Percentiles rank a stretch among this genome's conserved stretches.
phyloP scores from a whole-genome alignment of 2,888 invertebrate genomes.

The Zonitis immaculata region DNA sequence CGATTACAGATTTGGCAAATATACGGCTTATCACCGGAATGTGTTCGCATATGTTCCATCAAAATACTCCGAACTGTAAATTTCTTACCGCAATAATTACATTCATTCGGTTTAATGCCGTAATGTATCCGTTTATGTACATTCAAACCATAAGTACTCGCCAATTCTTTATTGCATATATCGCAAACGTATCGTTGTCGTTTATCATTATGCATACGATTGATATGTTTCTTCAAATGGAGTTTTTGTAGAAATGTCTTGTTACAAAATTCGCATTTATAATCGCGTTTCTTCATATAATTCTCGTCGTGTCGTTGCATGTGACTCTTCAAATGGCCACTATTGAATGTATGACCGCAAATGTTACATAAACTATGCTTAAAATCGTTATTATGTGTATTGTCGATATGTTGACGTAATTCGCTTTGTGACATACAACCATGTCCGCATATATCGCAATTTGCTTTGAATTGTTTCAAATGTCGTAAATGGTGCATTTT shows the following conservation, averaged over 20 bases:
- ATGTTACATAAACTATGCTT: conserved; percentile 48
- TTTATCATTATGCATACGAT: conserved; percentile 33
- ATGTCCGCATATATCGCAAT: conserved; percentile 44
- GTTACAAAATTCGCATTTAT: conserved; percentile 35
- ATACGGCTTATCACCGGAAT: conserved; percentile 45
- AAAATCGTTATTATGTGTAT: conserved; percentile 31
- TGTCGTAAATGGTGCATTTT: conserved; percentile 50
- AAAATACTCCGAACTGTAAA: conserved; percentile 31
- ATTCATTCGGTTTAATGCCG: conserved; percentile 23
- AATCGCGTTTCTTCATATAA: conserved; percentile 28
- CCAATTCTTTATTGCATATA: conserved; percentile 33
- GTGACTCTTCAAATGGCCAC: conserved; percentile 29
- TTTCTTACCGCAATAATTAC: conserved; percentile 37
- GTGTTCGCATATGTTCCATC: conserved; percentile 37
- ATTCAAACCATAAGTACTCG: conserved; percentile 33
- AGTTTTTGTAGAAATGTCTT: conserved; percentile 34
- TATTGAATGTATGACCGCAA: conserved; percentile 52
- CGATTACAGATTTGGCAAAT: conserved; percentile 47
- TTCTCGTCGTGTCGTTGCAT: conserved; percentile 37
- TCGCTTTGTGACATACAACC: conserved; percentile 36
- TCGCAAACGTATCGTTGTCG: conserved; percentile 29
- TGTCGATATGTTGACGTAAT: conserved; percentile 34
- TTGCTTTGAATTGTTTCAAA: conserved; percentile 52
- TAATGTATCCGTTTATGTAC: conserved; percentile 33
- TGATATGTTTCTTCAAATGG: conserved; percentile 32